Percentiles rank a stretch among this genome's conserved stretches.
Conservation (phyloP, 2,113 vertebrate species). For the Otocyon megalotis region DNA sequence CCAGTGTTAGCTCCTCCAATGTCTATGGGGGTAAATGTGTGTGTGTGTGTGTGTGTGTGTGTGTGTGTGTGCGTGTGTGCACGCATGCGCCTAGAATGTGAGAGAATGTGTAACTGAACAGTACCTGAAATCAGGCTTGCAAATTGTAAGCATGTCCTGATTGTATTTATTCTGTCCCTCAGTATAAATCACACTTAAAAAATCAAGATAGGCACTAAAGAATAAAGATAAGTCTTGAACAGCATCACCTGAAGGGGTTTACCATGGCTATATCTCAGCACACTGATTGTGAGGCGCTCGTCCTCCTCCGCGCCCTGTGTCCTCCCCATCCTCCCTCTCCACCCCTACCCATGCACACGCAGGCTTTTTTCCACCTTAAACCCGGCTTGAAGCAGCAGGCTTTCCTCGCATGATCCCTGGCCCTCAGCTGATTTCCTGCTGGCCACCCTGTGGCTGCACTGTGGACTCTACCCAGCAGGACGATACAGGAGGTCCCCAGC, state of each 20-base stretch:
- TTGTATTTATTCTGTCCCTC: not conserved
- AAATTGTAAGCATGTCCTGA: rapidly evolving
- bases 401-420: rapidly evolving
- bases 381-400: not conserved
- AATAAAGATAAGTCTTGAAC: not conserved
- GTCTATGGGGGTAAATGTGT: too few species aligned
- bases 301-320: rapidly evolving
- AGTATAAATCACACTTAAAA: not conserved
- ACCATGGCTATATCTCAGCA: rapidly evolving
- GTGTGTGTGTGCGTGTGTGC: rapidly evolving
- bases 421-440: not conserved
- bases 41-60: rapidly evolving
- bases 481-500: rapidly evolving
- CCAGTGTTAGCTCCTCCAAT: rapidly evolving
- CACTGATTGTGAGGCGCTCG: rapidly evolving
- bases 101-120: not conserved
- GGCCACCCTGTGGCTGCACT: too few species aligned
- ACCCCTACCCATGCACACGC: not conserved
- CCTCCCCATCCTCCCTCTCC: not conserved
- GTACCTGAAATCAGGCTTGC: not conserved
- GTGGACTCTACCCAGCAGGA: not conserved
- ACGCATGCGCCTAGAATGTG: rapidly evolving
- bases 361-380: not conserved
- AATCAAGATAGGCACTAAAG: not conserved
- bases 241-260: not conserved